Base-by-base conservation (phyloP, 1,140 invertebrate species). In the Aphis craccivora region DNA sequence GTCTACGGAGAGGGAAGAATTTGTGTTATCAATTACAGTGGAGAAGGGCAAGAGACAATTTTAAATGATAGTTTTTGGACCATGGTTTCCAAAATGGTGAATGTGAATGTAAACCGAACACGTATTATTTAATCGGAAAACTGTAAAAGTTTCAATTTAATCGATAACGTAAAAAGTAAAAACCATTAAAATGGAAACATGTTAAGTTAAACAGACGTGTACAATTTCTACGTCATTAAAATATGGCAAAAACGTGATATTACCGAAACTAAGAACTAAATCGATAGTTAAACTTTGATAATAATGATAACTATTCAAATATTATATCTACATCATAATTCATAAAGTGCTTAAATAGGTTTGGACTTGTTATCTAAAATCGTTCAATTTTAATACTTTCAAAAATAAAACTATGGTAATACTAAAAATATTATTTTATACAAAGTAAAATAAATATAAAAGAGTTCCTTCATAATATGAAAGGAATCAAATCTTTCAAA, bases 221-320 rank as follows among this genome's bases (percentile, higher is more conserved):
- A 20, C 84, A 30, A n/a, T 45, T 45, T n/a, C 30, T 30, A 22
- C 18, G 84, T 30, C 43, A 76, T 76, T 76, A 76, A 76, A 76
- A n/a, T 76, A 76, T 76, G n/a, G n/a, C 60, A 18, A 76, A 76
- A 35, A 76, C 60, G 43, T 45, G 23, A 87, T n/a, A 45, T 30
- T 87, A 30, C 43, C 6, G 40, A 84, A 84, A 43, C 40, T 40
- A 40, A 84, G 40, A 84, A 84, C 40, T 40, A 25, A 84, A 37
- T 76, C 37, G 9, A 84, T 40, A 43, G 22, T 84, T 40, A 23
- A 84, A 37, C 37, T 40, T 40, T 40, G 83, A 43, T 25, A 40
- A 84, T 45, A 43, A 87, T n/a, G 25, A 87, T 87, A 48, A 87
- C 40, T 87, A 87, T 87, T 87, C 11, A 87, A 87, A 87, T 45